phyloP scores from a whole-genome alignment of 2,113 vertebrate species.

The Paracanthobrama guichenoti region DNA sequence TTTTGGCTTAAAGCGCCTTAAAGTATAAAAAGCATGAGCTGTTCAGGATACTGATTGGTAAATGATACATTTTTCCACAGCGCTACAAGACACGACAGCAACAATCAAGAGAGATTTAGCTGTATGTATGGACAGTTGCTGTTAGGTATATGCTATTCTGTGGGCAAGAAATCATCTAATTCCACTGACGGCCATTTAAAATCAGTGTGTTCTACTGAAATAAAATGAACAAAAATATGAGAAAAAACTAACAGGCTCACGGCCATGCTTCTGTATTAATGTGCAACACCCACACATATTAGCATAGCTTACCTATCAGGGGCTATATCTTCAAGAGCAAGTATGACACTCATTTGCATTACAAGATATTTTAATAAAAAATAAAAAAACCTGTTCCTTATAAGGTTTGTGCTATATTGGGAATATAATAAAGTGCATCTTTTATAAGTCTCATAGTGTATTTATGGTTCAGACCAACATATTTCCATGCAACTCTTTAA shows the following conservation, averaged over 20 bases:
- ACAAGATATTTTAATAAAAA: background rate
- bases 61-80: background rate
- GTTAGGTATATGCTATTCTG: background rate
- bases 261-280: too few relatives aligned
- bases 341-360: too few relatives aligned
- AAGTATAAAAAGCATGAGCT: background rate
- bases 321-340: too few relatives aligned
- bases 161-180: background rate
- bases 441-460: background rate
- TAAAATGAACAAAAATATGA: background rate
- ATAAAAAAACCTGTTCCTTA: background rate
- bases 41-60: background rate
- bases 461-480: background rate
- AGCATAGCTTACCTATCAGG: too few relatives aligned
- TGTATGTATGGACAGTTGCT: background rate
- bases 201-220: background rate
- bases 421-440: background rate
- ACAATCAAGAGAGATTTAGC: background rate
- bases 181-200: too few relatives aligned
- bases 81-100: background rate
- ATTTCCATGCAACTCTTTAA: background rate
- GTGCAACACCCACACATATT: too few relatives aligned
- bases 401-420: background rate
- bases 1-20: background rate
- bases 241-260: too few relatives aligned